phyloP scores from a whole-genome alignment of 2,113 vertebrate genomes.

The Mirza zaza region DNA sequence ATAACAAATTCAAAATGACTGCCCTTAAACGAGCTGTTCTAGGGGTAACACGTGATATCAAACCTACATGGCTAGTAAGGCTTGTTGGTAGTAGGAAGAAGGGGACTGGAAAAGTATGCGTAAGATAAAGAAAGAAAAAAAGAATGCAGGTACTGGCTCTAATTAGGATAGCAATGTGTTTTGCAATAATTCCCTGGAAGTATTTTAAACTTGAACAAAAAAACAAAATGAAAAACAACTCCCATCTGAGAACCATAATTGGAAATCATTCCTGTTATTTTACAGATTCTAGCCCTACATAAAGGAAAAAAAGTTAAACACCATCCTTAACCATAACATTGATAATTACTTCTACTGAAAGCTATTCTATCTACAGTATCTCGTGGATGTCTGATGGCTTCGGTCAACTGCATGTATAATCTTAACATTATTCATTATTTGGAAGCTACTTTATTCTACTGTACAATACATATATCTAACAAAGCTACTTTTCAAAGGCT shows the following conservation, averaged over 20 bases:
- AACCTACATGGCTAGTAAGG: background rate
- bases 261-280: background rate
- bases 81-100: too few relatives aligned
- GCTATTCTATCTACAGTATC: background rate
- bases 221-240: background rate
- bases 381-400: too few relatives aligned
- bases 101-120: background rate
- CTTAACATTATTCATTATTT: too few relatives aligned
- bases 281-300: too few relatives aligned
- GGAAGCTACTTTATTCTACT: background rate
- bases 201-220: background rate
- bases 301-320: background rate
- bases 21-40: too few relatives aligned
- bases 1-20: background rate
- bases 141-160: background rate
- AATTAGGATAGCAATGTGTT: background rate
- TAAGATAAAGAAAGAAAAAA: background rate
- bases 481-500: background rate
- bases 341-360: background rate
- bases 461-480: rapidly evolving
- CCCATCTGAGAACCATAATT: background rate
- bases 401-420: background rate
- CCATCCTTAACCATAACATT: background rate
- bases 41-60: rapidly evolving
- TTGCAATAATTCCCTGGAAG: background rate